A percentile compares a stretch with the other conserved stretches of the same genome.
Evolutionary conservation across 35 echinoderm and acorn worm genomes (phyloP).

Genomic region (Apostichopus californicus): DNA sequence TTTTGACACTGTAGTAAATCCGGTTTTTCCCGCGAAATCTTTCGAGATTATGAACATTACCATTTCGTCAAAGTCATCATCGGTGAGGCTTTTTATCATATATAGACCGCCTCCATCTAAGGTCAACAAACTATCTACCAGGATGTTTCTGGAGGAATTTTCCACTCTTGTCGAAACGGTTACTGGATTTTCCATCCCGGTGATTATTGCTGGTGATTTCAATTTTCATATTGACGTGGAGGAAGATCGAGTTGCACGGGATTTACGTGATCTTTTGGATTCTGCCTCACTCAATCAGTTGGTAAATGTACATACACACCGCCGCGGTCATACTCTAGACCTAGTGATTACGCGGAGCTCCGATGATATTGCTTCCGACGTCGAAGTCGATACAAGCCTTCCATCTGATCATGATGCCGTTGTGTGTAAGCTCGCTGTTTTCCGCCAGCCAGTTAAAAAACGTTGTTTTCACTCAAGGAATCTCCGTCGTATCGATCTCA

Average conservation of each 20-base stretch:
- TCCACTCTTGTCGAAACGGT: conserved; percentile 24
- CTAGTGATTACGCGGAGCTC: too few species aligned
- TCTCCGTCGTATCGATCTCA: too few species aligned
- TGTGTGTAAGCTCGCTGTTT: too few species aligned
- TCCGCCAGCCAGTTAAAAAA: too few species aligned
- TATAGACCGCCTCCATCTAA: conserved; percentile 46
- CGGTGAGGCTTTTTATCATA: conserved; percentile 21
- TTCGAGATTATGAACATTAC: conserved; percentile 56
- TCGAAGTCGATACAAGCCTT: too few species aligned
- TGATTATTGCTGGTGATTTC: conserved; percentile 25
- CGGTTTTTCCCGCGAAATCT: not conserved
- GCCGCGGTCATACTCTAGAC: too few species aligned
- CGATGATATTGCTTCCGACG: too few species aligned
- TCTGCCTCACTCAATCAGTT: too few species aligned
- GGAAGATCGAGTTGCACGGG: not conserved
- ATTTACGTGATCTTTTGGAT: too few species aligned
- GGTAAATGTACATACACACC: too few species aligned
- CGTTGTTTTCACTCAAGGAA: too few species aligned
- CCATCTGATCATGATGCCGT: too few species aligned
- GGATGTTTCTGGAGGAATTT: conserved; percentile 54
- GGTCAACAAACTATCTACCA: conserved; percentile 50
- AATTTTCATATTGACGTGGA: not conserved
- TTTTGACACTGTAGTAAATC: not conserved
- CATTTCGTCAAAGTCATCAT: conserved; percentile 46
- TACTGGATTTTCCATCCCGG: not conserved